These are phyloP conservation scores for Zaprionus lineosus DNA, from an alignment of 2,888 invertebrate genomes.

Conservation along the genomic window DNA sequence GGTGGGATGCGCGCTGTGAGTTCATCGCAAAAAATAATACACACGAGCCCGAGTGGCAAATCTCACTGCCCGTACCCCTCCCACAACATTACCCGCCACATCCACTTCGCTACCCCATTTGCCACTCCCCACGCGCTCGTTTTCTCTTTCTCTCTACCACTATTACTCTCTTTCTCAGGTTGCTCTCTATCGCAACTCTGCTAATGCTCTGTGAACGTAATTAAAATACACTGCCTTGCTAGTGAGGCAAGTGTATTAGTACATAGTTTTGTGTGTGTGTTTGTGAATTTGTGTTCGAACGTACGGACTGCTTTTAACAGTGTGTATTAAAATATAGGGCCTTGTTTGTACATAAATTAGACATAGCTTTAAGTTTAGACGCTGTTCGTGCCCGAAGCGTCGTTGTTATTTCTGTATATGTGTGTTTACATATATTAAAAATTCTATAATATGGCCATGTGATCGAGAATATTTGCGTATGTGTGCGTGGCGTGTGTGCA, in stretches of 20 bases:
- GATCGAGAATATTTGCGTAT: constrained; percentile 25
- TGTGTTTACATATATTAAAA: constrained; percentile 24
- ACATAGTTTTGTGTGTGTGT: constrained; percentile 21
- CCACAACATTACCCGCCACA: constrained; percentile 31
- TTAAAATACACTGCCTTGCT: constrained; percentile 58
- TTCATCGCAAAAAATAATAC: constrained; percentile 80
- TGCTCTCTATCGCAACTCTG: constrained; percentile 23
- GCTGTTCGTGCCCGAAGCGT: constrained; percentile 41
- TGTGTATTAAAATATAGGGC: constrained; percentile 62
- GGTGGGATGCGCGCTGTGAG: constrained; percentile 73
- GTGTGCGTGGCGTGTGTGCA: constrained; percentile 11
- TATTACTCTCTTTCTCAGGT: neutral
- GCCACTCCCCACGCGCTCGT: constrained; percentile 47
- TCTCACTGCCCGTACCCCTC: neutral
- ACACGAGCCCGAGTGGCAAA: constrained; percentile 41
- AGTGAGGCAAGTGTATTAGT: constrained; percentile 23
- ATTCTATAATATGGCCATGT: constrained; percentile 53
- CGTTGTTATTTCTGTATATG: constrained; percentile 58
- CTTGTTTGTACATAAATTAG: constrained; percentile 76
- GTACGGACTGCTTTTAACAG: constrained; percentile 8
- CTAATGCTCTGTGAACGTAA: constrained; percentile 61
- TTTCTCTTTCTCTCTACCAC: neutral
- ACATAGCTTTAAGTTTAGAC: constrained; percentile 60
- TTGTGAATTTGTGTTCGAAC: too few species aligned
- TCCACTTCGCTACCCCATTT: constrained; percentile 43